These are phyloP conservation scores for Deroptyus accipitrinus DNA, from an alignment of 2,113 vertebrate species.

Conservation along the genomic window DNA sequence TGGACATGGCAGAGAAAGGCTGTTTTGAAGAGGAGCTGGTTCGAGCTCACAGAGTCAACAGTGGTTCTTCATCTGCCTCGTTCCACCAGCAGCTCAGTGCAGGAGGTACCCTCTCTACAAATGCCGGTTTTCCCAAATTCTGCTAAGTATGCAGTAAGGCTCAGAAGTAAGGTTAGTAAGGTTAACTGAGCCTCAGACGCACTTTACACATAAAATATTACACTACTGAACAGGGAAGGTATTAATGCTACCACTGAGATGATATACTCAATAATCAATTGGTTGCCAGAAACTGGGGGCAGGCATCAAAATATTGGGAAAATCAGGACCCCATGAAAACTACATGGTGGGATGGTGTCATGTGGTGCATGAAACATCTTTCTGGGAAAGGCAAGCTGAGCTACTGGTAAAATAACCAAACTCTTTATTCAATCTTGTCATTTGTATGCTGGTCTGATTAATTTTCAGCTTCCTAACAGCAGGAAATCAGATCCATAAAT, in stretches of 20 bases:
- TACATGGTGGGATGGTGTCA: neutral
- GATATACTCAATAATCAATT: neutral
- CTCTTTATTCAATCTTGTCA: neutral
- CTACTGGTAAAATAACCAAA: neutral
- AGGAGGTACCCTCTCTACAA: neutral
- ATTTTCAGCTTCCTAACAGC: neutral
- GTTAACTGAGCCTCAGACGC: neutral
- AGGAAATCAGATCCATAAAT: neutral
- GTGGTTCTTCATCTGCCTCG: neutral
- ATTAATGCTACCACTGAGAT: neutral
- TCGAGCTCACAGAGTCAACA: neutral
- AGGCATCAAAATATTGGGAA: neutral
- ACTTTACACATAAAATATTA: neutral
- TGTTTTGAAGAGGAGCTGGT: neutral
- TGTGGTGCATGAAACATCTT: neutral
- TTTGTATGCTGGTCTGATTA: neutral
- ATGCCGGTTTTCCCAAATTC: neutral
- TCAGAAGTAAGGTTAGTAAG: neutral
- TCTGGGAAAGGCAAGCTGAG: neutral
- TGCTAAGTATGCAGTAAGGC: neutral
- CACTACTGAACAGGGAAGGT: accelerated
- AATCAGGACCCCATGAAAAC: neutral
- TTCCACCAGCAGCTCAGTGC: neutral
- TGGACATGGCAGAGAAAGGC: neutral
- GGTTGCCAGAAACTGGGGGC: neutral